A percentile compares a stretch with the other conserved stretches of the same genome.
These are phyloP conservation scores for Telmatochromis sp. DNA, from an alignment of 2,113 vertebrate species.

Conservation along the genomic window DNA sequence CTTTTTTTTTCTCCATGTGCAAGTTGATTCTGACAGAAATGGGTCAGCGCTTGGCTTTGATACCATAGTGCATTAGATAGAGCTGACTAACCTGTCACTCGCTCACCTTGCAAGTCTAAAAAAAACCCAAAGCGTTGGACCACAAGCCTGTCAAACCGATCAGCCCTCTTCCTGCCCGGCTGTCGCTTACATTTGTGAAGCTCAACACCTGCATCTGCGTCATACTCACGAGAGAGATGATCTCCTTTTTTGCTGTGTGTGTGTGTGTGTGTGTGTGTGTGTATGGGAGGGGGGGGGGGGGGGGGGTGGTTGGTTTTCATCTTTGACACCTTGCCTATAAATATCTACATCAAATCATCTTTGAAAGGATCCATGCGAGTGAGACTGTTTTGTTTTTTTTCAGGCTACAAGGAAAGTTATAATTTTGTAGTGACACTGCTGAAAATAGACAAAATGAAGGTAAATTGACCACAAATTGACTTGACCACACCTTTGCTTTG, in stretches of 20 bases:
- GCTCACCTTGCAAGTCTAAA: neutral
- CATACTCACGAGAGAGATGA: neutral
- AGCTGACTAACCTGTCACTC: slow-evolving; percentile 8
- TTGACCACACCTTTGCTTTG: neutral
- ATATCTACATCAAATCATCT: neutral
- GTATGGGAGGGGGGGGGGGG: rapidly evolving
- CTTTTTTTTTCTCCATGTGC: neutral
- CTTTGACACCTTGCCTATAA: neutral
- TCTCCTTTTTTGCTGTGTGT: neutral
- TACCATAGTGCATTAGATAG: slow-evolving; percentile 9
- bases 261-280: neutral
- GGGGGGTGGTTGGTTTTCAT: rapidly evolving
- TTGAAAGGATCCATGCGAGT: neutral
- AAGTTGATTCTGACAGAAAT: slow-evolving; percentile 48
- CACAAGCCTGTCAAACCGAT: slow-evolving; percentile 17
- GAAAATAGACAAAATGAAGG: neutral
- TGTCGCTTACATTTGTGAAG: slow-evolving; percentile 1
- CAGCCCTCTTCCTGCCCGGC: neutral
- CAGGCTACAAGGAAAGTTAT: neutral
- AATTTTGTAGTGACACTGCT: neutral
- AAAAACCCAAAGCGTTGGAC: neutral
- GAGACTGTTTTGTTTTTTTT: neutral
- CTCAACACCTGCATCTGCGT: neutral
- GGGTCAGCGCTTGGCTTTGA: slow-evolving; percentile 42
- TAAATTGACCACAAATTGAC: neutral